phyloP scores from a whole-genome alignment of 2,797 vertebrate genomes.

The Eulemur mongoz region DNA sequence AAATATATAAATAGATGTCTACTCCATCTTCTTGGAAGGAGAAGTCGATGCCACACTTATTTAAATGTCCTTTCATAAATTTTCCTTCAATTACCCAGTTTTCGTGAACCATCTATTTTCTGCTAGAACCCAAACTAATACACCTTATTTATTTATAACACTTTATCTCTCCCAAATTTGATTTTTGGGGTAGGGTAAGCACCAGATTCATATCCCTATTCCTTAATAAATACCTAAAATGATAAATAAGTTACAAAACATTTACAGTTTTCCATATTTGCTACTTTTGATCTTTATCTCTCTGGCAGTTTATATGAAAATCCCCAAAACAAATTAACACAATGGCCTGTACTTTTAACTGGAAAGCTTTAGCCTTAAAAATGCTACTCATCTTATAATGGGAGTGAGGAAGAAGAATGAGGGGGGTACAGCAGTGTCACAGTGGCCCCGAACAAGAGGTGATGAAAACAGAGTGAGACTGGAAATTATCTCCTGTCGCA shows the following conservation, averaged over 20 bases:
- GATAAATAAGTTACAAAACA: neutral
- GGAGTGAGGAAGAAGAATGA: neutral
- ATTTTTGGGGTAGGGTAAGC: neutral
- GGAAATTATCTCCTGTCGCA: neutral
- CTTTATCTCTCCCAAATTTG: neutral
- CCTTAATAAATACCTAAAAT: neutral
- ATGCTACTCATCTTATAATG: neutral
- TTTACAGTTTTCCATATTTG: neutral
- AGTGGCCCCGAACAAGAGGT: neutral
- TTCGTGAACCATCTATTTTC: neutral
- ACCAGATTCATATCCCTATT: neutral
- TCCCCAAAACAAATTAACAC: neutral
- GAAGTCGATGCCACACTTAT: neutral
- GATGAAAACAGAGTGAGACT: neutral
- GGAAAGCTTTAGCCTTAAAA: neutral
- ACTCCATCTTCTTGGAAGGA: neutral
- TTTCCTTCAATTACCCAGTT: neutral
- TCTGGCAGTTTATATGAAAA: neutral
- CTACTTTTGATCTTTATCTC: neutral
- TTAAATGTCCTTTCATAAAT: neutral
- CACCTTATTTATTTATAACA: neutral
- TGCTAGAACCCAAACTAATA: neutral
- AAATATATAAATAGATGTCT: neutral
- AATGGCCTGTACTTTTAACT: neutral
- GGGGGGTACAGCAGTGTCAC: rapidly evolving